phyloP scores from a whole-genome alignment of 2,113 vertebrate genomes.

The Prochilodus magdalenae region DNA sequence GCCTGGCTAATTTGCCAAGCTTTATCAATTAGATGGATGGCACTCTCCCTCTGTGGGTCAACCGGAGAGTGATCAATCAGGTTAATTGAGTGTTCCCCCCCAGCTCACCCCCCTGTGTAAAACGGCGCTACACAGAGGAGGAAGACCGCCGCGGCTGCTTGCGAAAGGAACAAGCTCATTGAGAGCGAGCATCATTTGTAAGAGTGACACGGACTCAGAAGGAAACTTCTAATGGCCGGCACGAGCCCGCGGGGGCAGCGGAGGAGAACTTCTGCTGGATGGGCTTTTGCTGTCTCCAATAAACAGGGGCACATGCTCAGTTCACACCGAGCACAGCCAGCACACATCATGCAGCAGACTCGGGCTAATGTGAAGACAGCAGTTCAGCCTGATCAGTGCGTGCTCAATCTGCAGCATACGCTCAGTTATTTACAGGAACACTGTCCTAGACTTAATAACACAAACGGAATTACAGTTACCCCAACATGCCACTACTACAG shows the following conservation, averaged over 20 bases:
- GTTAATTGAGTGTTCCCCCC: constrained; percentile 53
- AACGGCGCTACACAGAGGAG: constrained; percentile 37
- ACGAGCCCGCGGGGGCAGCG: not conserved
- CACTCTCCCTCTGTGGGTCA: constrained; percentile 32
- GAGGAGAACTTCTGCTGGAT: not conserved
- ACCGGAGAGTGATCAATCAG: constrained; percentile 52
- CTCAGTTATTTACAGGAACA: no score
- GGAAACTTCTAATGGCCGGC: constrained; percentile 36
- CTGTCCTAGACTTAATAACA: no score
- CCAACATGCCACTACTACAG: no score
- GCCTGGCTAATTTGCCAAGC: constrained; percentile 33
- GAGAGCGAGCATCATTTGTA: constrained; percentile 8
- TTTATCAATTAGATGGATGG: constrained; percentile 60
- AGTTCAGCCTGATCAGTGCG: no score
- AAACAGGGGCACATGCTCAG: not conserved
- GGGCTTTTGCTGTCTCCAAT: not conserved
- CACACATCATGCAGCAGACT: not conserved
- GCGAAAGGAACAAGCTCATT: constrained; percentile 22
- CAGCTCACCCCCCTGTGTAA: constrained; percentile 23
- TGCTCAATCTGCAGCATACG: no score
- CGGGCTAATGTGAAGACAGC: no score
- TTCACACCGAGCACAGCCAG: not conserved
- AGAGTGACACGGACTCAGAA: constrained; percentile 5
- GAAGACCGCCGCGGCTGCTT: constrained; percentile 20
- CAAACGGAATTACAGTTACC: no score